phyloP scores from a whole-genome alignment of 2,797 vertebrate genomes.

The Bradypodion pumilum region DNA sequence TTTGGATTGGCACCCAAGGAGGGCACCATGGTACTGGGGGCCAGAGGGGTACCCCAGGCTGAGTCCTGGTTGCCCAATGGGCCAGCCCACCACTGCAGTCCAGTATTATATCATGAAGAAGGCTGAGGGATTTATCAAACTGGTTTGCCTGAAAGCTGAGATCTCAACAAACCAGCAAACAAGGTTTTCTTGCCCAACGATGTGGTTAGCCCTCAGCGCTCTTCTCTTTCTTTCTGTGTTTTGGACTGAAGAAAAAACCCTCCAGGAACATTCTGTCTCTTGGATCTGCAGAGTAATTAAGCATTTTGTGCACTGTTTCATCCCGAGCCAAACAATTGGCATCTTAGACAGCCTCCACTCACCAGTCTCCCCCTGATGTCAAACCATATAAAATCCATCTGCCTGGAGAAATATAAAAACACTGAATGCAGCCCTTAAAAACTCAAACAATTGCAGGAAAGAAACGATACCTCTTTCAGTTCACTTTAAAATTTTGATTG shows the following conservation, averaged over 20 bases:
- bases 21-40: no score
- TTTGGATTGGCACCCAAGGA: no score
- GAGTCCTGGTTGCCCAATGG: no score
- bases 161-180: slow-evolving; percentile 10
- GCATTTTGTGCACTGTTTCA: slow-evolving; percentile 32
- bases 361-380: neutral
- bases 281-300: slow-evolving; percentile 18
- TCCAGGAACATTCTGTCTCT: neutral
- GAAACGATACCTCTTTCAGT: no score
- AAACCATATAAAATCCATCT: slow-evolving; percentile 9
- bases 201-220: neutral
- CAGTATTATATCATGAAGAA: slow-evolving; percentile 11
- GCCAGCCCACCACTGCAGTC: no score
- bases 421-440: slow-evolving; percentile 1
- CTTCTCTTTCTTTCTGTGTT: neutral
- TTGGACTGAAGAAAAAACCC: neutral
- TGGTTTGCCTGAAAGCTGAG: slow-evolving; percentile 8
- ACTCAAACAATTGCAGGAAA: no score
- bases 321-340: slow-evolving; percentile 16
- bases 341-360: slow-evolving; percentile 8
- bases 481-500: no score
- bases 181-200: slow-evolving; percentile 9
- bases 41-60: no score
- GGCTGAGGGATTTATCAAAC: slow-evolving; percentile 4
- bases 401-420: neutral